A percentile compares a stretch with the other conserved stretches of the same genome.
Conservation (phyloP, 2,113 vertebrate genomes). For the Erythrolamprus reginae region DNA sequence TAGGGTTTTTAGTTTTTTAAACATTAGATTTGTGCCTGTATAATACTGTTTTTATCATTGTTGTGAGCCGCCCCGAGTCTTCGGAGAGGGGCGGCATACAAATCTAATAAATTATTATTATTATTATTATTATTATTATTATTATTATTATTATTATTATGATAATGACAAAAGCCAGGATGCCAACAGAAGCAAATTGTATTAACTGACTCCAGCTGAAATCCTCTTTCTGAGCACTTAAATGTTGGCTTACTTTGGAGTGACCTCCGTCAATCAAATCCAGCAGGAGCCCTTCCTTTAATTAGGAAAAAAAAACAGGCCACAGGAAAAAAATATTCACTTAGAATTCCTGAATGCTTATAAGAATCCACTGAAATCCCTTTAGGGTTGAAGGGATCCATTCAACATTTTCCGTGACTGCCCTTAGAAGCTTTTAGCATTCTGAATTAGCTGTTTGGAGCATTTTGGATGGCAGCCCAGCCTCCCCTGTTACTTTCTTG, state of each 20-base stretch:
- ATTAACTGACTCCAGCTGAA: not conserved
- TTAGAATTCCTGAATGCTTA: conserved; percentile 1
- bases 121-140: too few relatives aligned
- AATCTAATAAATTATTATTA: too few relatives aligned
- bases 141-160: too few relatives aligned
- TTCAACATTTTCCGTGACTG: not conserved
- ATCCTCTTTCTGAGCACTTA: not conserved
- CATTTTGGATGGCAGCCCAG: not conserved
- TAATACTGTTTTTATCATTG: too few relatives aligned
- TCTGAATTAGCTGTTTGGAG: not conserved
- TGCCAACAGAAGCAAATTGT: not conserved
- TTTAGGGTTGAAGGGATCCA: not conserved
- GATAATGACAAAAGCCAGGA: too few relatives aligned
- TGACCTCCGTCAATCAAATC: not conserved
- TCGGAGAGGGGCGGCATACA: too few relatives aligned
- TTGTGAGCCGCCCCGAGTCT: too few relatives aligned
- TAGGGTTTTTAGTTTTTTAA: too few relatives aligned
- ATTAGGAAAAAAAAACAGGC: too few relatives aligned
- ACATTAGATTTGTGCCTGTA: too few relatives aligned
- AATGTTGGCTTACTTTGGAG: not conserved
- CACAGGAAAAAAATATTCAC: not conserved
- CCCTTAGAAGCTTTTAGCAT: not conserved
- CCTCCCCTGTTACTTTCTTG: not conserved
- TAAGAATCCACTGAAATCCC: not conserved
- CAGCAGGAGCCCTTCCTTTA: not conserved